Base-by-base conservation (phyloP, 2,797 vertebrate genomes). In the Danio albolineatus region DNA sequence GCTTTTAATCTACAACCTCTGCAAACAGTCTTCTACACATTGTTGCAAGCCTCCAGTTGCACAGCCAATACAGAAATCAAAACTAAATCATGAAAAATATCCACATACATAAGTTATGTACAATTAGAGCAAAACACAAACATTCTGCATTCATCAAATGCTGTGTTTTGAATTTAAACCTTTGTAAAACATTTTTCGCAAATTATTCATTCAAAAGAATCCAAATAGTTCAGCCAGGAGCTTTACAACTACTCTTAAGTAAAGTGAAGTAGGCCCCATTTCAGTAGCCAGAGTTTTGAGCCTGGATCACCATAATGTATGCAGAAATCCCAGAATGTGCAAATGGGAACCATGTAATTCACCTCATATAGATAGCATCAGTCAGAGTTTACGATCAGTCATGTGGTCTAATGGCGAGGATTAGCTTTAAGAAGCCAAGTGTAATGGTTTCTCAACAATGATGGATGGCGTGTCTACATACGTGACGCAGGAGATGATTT, bases 241-340 rank as follows among this genome's bases (percentile, higher is more conserved):
- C 28, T 28, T 28, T 28, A 39, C 4, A 19, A 54, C 21, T 43
- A 51, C 12, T 9, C 41, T 9, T 10, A 43, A 21, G 44, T 62
- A 5, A 74, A 43, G 38, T 28, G 48, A n/a, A 41, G n/a, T 62
- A 41, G 36, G 12, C 19, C n/a, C 4, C 2, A 16, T 76, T 51
- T 53, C 60, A 28, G 17, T 65, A 2, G 9, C 21, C 5, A 43
- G 59, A 39, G 6, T 41, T 64, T 43, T 12, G 6, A 65, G 39
- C 10, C 17, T 12, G 10, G 39, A 65, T 56, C 16, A 66, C 49
- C 4, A 64, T 73, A 77, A 59, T 73, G 46, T 81, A 83, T 83
- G 72, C 76, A 81, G 76, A 83, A 85, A 64, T 73, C 53, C 67
- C 54, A 51, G 49, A 59, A 54, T 59, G 73, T 82, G 69, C 53